Evolutionary conservation across 2,797 vertebrate genomes (phyloP), one percentile per base, ranked within the genome.

Genomic region (Schizopygopsis malacanthus): DNA sequence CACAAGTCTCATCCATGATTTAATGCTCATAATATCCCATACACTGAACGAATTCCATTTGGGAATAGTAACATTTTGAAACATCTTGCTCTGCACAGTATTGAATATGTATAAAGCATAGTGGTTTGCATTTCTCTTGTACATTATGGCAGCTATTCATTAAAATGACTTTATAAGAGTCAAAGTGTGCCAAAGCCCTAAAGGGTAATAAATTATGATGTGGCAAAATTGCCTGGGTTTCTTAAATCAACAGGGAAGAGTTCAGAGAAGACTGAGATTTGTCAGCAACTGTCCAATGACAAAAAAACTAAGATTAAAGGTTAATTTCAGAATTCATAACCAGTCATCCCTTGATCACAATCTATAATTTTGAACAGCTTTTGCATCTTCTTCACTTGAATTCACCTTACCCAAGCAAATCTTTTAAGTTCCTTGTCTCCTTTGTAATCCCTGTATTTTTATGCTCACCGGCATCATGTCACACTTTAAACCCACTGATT

Each of bases 401-500:
- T 85, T 88, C 82, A 59, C 72, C 39, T 69, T 86, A 82, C 81
- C 56, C 85, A 82, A 86, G 85, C 87, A 88, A 85, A 88, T 89
- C 89, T 86, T 85, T 69, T 63, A 83, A 86, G 83, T 80, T 85
- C 75, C 79, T 85, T 83, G 83, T 85, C 45, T 41, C 84, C n/a
- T 67, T 85, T 76, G 20, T 94, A 94, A 95, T 94, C 94, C 93
- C 87, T 89, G 89, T 90, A 91, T 93, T 94, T 90, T 91, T 92
- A 94, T 95, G 93, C 94, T 89, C 87, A 92, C 93, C 92, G 92
- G 93, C 92, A 90, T 92, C 92, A 86, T 37, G 90, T 91, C 92
- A 71, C 90, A 91, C 92, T 91, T 93, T 94, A 94, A 94, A 94
- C 84, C 87, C 12, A 88, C 72, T 95, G 94, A 95, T 94, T 95